Conservation (phyloP, 2,797 vertebrate species). For the Clarias fuscus region DNA sequence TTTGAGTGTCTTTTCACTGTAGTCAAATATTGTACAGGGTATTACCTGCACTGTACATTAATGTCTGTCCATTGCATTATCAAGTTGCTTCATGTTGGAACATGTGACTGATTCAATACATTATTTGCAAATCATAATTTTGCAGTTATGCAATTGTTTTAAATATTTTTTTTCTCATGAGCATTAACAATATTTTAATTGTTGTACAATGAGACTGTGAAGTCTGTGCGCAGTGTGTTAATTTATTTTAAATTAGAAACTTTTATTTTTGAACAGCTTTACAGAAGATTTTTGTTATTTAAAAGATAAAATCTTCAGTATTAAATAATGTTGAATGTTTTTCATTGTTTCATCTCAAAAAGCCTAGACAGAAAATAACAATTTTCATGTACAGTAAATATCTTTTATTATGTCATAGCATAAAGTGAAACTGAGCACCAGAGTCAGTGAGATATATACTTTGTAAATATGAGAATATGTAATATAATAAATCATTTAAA, state of each 20-base stretch:
- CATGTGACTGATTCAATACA: neutral
- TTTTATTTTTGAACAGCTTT: no score
- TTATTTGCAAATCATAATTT: conserved; percentile 4
- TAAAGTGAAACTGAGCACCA: neutral
- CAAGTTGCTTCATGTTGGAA: neutral
- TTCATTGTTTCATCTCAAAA: no score
- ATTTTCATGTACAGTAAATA: neutral
- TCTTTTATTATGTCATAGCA: neutral
- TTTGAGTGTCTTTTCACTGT: neutral
- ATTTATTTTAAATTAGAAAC: neutral
- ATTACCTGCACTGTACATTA: neutral
- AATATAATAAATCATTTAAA: neutral
- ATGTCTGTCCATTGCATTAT: neutral
- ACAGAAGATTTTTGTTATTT: neutral
- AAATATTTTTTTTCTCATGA: neutral
- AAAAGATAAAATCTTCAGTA: neutral
- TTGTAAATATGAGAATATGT: neutral
- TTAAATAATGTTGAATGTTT: neutral
- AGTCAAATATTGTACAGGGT: neutral
- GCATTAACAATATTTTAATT: neutral
- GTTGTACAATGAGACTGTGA: neutral
- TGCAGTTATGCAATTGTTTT: neutral
- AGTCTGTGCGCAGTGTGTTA: neutral
- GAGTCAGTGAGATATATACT: neutral
- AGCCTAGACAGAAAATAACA: neutral